Evolutionary conservation across 1,140 invertebrate genomes (phyloP), one percentile per base, ranked within the genome.

Genomic region (Charaxes varanes): DNA sequence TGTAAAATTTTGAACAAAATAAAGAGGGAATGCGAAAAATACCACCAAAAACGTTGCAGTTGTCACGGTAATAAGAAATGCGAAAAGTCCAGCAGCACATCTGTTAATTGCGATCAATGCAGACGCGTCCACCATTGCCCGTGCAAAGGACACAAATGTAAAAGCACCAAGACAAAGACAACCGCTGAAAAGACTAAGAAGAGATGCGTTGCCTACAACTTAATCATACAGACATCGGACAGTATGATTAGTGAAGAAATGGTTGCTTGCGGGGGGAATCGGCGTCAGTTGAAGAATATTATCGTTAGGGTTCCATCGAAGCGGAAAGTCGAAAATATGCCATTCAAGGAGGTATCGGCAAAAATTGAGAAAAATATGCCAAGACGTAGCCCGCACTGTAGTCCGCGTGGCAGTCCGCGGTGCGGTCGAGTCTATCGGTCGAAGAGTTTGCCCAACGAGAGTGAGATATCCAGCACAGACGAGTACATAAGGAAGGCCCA

Each of bases 161-260:
- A 59, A 52, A 47, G 18, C n/a, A 59, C 71, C 17, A 76, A 57
- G 41, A 33, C 36, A 6, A 76, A 68, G 44, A 8, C 27, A 10
- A 26, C 30, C 10, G 41, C 43, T 11, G 73, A 79, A 7, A 79
- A 73, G 21, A n/a, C 36, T 4, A 67, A 68, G 21, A 77, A 70
- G 34, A 83, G 79, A 56, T 68, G 76, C 28, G 46, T 85, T 0
- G 84, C 82, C 12, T 85, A 85, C 40, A 82, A 85, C 41, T 53
- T 85, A 15, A 76, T 85, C 26, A 52, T 85, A 23, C 73, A 85
- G 49, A 76, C 74, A 3, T 81, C 80, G 4, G 82, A 85, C 30
- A 84, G 84, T 42, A 31, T 84, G 37, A 38, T 70, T 3, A 70
- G 79, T 42, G 73, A 82, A 32, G 62, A 72, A 28, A 50, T 49